Percentiles rank a stretch among this genome's conserved stretches.
These are phyloP conservation scores for Mimachlamys varia DNA, from an alignment of 2,888 invertebrate genomes.

Conservation along the genomic window DNA sequence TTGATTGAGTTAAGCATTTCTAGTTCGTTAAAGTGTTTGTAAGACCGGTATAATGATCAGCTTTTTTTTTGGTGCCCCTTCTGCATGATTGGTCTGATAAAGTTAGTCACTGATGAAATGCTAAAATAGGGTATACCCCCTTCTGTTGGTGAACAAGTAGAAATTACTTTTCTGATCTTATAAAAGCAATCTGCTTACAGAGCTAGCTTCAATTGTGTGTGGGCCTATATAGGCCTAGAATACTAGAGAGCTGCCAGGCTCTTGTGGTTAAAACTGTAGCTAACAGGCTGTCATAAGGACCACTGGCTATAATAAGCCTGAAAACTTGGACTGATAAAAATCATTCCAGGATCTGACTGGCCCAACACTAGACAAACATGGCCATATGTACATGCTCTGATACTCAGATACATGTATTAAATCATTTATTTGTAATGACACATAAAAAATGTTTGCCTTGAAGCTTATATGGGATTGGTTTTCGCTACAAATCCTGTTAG, in stretches of 20 bases:
- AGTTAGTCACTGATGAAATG: constrained; percentile 10
- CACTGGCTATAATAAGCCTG: not conserved
- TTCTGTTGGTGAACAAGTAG: not conserved
- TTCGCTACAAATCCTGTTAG: too few relatives aligned
- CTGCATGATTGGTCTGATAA: not conserved
- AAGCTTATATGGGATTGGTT: too few relatives aligned
- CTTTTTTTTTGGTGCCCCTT: not conserved
- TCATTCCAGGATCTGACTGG: too few relatives aligned
- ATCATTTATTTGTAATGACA: too few relatives aligned
- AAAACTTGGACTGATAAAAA: too few relatives aligned
- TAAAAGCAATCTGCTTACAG: not conserved
- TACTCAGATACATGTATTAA: too few relatives aligned
- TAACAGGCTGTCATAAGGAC: not conserved
- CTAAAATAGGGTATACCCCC: not conserved
- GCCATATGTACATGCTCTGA: too few relatives aligned
- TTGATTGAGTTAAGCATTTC: constrained; percentile 1
- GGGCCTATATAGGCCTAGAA: not conserved
- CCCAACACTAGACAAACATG: too few relatives aligned
- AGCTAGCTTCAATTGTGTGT: not conserved
- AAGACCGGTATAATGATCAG: not conserved
- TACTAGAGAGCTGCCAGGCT: not conserved
- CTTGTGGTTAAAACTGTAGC: too few relatives aligned
- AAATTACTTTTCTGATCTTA: not conserved
- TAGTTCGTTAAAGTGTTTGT: not conserved
- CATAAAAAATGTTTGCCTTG: too few relatives aligned